Evolutionary conservation across 2,888 invertebrate species (phyloP).

Genomic region (Barypeithes pellucidus): DNA sequence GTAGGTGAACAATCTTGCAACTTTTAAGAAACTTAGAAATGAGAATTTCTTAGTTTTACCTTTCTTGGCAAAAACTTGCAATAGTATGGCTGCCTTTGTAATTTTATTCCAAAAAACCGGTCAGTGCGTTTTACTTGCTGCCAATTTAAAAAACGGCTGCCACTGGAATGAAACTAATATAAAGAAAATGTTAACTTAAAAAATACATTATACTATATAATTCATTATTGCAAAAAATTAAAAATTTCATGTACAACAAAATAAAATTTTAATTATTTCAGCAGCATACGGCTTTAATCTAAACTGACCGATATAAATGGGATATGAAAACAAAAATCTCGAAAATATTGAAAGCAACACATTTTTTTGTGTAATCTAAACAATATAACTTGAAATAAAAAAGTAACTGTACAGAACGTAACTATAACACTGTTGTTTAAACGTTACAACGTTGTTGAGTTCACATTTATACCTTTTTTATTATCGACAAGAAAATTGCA

Average conservation of each 20-base stretch:
- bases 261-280: slow-evolving; percentile 58
- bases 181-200: slow-evolving; percentile 40
- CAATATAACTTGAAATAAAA: too few species aligned
- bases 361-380: too few species aligned
- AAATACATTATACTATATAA: slow-evolving; percentile 63
- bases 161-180: slow-evolving; percentile 59
- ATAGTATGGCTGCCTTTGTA: slow-evolving; percentile 43
- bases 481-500: background rate
- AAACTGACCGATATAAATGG: too few species aligned
- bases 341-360: too few species aligned
- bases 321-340: too few species aligned
- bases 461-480: too few species aligned
- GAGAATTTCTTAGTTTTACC: slow-evolving; percentile 55
- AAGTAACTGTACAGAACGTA: too few species aligned
- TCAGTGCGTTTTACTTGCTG: slow-evolving; percentile 60
- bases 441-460: too few species aligned
- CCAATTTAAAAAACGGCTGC: slow-evolving; percentile 62
- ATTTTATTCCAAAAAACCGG: slow-evolving; percentile 55
- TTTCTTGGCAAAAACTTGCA: slow-evolving; percentile 63
- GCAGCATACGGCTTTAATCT: background rate
- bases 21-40: slow-evolving; percentile 60
- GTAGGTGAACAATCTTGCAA: slow-evolving; percentile 61
- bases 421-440: too few species aligned
- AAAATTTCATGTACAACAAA: slow-evolving; percentile 60
- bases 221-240: slow-evolving; percentile 60